Percentiles rank a stretch among this genome's conserved stretches.
phyloP scores from a whole-genome alignment of 2,113 vertebrate genomes.

The Oenanthe oenanthe region DNA sequence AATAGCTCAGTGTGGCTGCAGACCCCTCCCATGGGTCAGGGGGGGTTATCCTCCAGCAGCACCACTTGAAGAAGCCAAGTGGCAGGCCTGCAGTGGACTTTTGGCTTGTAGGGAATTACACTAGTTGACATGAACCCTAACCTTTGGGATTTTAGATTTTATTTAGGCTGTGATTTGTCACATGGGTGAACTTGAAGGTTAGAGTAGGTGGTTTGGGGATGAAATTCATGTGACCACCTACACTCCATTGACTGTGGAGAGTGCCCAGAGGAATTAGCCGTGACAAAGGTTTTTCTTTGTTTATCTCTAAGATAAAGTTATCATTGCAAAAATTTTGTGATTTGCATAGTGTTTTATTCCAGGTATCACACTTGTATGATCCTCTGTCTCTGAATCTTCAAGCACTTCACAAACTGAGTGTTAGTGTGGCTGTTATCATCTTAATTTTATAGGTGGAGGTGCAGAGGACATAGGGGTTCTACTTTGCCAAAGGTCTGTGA shows the following conservation, averaged over 20 bases:
- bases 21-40: accelerated
- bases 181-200: background rate
- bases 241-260: background rate
- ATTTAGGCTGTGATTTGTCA: background rate
- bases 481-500: background rate
- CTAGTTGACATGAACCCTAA: background rate
- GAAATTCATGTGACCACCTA: background rate
- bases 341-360: background rate
- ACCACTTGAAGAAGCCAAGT: background rate
- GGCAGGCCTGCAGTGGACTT: background rate
- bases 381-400: background rate
- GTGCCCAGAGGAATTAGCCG: background rate
- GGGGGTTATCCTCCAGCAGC: background rate
- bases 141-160: background rate
- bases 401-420: background rate
- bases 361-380: background rate
- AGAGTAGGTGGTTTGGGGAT: background rate
- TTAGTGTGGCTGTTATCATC: background rate
- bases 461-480: background rate
- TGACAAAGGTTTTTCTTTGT: background rate
- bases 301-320: background rate
- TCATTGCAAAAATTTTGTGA: background rate
- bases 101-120: background rate
- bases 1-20: background rate
- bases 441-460: background rate